Percentiles rank a stretch among this genome's conserved stretches.
Conservation (phyloP, 2,113 vertebrate genomes). For the Myodes glareolus region DNA sequence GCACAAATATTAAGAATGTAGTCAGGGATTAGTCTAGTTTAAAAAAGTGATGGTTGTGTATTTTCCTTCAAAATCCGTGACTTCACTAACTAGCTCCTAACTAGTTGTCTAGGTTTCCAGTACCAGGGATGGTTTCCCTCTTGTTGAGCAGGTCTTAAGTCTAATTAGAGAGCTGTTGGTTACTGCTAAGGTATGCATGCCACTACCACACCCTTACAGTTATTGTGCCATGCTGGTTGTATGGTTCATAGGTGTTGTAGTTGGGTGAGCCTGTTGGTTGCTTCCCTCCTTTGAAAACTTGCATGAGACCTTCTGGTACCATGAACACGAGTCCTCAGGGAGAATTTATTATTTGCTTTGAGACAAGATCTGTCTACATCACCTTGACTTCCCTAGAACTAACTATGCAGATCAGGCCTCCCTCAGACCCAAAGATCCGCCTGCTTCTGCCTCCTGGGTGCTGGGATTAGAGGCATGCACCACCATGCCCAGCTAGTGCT, state of each 20-base stretch:
- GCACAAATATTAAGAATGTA: not conserved
- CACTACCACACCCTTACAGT: not conserved
- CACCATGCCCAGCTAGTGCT: not conserved
- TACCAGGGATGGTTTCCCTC: not conserved
- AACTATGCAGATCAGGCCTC: not conserved
- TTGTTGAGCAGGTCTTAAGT: not conserved
- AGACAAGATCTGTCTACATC: not conserved
- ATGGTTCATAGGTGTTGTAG: not conserved
- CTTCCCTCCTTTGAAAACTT: not conserved
- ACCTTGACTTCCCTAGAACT: not conserved
- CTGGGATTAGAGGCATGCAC: not conserved
- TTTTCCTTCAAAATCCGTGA: not conserved
- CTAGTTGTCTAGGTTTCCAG: not conserved
- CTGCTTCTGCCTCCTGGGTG: not conserved
- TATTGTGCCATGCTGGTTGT: not conserved
- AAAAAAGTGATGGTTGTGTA: not conserved
- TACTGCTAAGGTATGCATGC: not conserved
- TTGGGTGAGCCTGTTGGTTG: not conserved
- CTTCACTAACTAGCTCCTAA: not conserved
- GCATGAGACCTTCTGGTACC: not conserved
- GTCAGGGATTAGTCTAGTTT: not conserved
- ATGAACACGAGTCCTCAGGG: not conserved
- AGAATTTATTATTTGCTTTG: not conserved
- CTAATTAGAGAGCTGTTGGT: not conserved
- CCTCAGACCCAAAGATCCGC: not conserved